Evolutionary conservation across 2,888 invertebrate species (phyloP).

Genomic region (Opisthograptis luteolata): DNA sequence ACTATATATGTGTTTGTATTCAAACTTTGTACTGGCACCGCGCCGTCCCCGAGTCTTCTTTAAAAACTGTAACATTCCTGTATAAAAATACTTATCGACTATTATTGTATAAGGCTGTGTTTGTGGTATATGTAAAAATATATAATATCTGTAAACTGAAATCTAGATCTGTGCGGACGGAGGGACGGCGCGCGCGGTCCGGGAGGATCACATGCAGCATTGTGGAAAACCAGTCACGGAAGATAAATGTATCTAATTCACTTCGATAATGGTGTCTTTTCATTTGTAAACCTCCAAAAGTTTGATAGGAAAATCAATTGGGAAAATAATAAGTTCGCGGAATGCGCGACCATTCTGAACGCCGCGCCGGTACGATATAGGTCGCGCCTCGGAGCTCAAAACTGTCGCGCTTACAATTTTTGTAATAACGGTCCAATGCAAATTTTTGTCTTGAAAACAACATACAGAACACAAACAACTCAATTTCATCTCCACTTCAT

Average conservation of each 20-base stretch:
- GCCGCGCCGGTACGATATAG: not conserved
- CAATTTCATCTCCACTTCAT: constrained; percentile 69
- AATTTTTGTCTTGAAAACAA: constrained; percentile 64
- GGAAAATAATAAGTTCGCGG: constrained; percentile 62
- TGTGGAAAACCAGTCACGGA: constrained; percentile 55
- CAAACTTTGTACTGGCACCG: constrained; percentile 74
- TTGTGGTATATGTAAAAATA: constrained; percentile 53
- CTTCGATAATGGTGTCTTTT: constrained; percentile 71
- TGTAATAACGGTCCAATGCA: constrained; percentile 72
- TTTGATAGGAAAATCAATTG: constrained; percentile 81
- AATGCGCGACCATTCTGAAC: constrained; percentile 30
- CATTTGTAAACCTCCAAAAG: constrained; percentile 81
- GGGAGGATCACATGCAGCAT: constrained; percentile 71
- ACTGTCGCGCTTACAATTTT: constrained; percentile 60
- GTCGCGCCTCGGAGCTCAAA: constrained; percentile 35
- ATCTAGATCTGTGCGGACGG: constrained; percentile 56
- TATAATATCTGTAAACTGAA: constrained; percentile 51
- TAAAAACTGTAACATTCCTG: constrained; percentile 62
- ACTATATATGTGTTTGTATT: constrained; percentile 65
- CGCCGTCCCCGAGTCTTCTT: constrained; percentile 54
- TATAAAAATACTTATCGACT: constrained; percentile 83
- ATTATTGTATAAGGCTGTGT: constrained; percentile 81
- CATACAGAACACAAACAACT: constrained; percentile 66
- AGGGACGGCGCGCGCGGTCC: constrained; percentile 59
- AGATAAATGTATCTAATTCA: constrained; percentile 69